Evolutionary conservation across 2,888 invertebrate species (phyloP).

Genomic region (Trissolcus brochymenae): DNA sequence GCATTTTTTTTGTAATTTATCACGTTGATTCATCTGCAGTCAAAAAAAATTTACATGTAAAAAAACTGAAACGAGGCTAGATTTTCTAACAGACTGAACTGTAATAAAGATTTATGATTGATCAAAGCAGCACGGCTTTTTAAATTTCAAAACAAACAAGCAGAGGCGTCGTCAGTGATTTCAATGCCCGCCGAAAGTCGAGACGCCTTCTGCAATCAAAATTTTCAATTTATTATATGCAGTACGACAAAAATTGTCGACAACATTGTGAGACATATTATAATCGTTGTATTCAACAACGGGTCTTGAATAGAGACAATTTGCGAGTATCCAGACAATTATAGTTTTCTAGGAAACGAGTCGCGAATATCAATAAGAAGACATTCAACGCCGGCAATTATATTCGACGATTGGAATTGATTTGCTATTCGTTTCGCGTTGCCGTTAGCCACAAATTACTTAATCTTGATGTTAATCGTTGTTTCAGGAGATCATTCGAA

Average conservation of each 20-base stretch:
- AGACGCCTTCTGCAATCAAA: background rate
- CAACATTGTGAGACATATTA: background rate
- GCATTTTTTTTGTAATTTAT: no score
- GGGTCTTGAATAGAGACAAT: no score
- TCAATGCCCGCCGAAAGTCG: conserved; percentile 26
- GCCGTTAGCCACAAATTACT: conserved; percentile 55
- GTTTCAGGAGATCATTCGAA: conserved; percentile 46
- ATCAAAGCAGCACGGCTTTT: background rate
- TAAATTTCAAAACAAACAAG: conserved; percentile 4
- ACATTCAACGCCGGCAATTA: conserved; percentile 39
- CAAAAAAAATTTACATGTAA: no score
- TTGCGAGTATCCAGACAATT: background rate
- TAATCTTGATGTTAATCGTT: conserved; percentile 56
- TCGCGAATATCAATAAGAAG: conserved; percentile 13
- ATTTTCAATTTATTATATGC: background rate
- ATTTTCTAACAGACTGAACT: no score
- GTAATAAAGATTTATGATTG: no score
- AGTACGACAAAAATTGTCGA: background rate
- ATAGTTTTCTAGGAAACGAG: background rate
- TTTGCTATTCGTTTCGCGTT: conserved; percentile 48
- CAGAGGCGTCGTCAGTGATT: conserved; percentile 35
- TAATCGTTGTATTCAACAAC: background rate
- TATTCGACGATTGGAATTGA: conserved; percentile 38
- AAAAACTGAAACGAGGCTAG: no score
- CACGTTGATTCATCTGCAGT: no score